These are phyloP conservation scores for Drosophila mettleri DNA, from an alignment of 2,888 invertebrate genomes.

Conservation along the genomic window DNA sequence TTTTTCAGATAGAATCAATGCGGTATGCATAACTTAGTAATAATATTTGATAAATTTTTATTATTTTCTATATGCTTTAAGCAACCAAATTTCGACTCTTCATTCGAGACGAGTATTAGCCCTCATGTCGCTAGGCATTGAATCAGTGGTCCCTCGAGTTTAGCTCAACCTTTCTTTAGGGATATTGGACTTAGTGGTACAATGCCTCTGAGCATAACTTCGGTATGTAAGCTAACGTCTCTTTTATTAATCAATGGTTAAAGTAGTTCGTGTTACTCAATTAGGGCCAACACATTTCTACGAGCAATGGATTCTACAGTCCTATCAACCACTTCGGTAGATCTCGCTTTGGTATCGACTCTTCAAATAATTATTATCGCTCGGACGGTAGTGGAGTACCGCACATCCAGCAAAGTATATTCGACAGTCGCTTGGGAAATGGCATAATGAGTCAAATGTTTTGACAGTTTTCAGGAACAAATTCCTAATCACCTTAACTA, in stretches of 20 bases:
- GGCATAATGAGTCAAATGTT: conserved; percentile 25
- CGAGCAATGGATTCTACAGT: not conserved
- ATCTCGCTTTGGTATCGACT: conserved; percentile 8
- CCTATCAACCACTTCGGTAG: not conserved
- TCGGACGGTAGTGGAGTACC: conserved; percentile 63
- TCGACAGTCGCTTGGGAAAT: conserved; percentile 53
- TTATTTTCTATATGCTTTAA: not conserved
- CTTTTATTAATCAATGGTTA: not conserved
- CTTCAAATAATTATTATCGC: conserved; percentile 55
- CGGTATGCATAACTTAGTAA: too few relatives aligned
- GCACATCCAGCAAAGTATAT: conserved; percentile 44
- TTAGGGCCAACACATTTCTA: conserved; percentile 17
- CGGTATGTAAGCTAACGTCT: conserved; percentile 2
- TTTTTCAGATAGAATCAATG: not conserved
- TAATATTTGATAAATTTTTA: too few relatives aligned
- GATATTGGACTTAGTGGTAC: not conserved
- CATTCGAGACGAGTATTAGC: not conserved
- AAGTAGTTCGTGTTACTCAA: too few relatives aligned
- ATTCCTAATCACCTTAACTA: not conserved
- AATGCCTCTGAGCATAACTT: conserved; percentile 6
- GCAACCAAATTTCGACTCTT: not conserved
- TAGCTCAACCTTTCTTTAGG: not conserved
- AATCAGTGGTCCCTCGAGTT: not conserved
- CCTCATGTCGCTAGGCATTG: not conserved
- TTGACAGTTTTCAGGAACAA: conserved; percentile 6